phyloP scores from a whole-genome alignment of 2,888 invertebrate genomes.

The Heliconius ethilla region DNA sequence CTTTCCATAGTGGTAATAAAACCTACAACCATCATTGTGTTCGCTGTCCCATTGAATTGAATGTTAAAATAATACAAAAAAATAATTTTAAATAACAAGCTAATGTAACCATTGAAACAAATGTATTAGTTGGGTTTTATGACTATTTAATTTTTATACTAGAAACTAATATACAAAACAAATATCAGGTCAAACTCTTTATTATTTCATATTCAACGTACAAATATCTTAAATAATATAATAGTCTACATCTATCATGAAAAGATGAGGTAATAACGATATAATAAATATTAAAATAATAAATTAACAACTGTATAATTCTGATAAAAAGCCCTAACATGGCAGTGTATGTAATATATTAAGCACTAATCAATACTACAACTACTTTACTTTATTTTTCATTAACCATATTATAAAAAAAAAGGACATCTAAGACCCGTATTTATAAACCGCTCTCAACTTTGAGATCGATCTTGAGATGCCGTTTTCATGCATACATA shows the following conservation, averaged over 20 bases:
- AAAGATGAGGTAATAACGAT: conserved; percentile 27
- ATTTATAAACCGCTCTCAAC: too few species aligned
- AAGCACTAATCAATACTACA: conserved; percentile 14
- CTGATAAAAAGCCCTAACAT: conserved; percentile 37
- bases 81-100: too few species aligned
- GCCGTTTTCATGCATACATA: too few species aligned
- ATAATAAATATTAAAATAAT: conserved; percentile 36
- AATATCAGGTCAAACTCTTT: conserved; percentile 20
- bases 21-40: background rate
- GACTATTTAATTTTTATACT: background rate
- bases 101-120: too few species aligned
- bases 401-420: background rate
- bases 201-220: conserved; percentile 24
- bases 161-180: background rate
- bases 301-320: conserved; percentile 37
- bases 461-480: too few species aligned
- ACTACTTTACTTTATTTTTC: background rate
- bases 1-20: background rate
- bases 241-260: conserved; percentile 25
- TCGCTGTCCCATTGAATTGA: too few species aligned
- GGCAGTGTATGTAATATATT: conserved; percentile 38
- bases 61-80: too few species aligned
- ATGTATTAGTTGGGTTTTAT: background rate
- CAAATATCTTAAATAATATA: conserved; percentile 27
- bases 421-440: background rate